Conservation (phyloP, 37 sponge, comb jelly and placozoan genomes). For the Chondrilla cf. caribensis region DNA sequence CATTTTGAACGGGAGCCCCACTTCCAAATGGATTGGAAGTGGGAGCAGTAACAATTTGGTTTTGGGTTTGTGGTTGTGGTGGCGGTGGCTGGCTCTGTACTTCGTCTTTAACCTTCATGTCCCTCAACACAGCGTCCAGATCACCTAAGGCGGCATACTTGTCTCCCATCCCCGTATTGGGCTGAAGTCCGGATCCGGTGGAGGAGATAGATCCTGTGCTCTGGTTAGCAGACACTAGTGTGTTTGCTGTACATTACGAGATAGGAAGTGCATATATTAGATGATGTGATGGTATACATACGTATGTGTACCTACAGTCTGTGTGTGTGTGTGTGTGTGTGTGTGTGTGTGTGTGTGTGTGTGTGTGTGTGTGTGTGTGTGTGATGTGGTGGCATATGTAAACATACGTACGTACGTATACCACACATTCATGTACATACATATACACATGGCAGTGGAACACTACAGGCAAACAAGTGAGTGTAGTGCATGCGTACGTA, state of each 20-base stretch:
- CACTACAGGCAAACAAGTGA: too few relatives aligned
- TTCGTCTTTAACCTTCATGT: slow-evolving; percentile 41
- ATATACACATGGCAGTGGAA: too few relatives aligned
- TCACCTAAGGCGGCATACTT: slow-evolving; percentile 65
- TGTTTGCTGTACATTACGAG: not conserved
- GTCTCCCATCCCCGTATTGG: slow-evolving; percentile 23
- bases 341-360: too few relatives aligned
- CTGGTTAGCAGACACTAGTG: not conserved
- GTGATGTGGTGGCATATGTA: too few relatives aligned
- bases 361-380: too few relatives aligned
- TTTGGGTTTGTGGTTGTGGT: not conserved
- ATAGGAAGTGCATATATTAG: not conserved
- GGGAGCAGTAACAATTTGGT: not conserved
- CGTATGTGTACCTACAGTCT: not conserved
- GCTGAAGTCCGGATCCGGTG: not conserved
- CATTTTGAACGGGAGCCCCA: not conserved
- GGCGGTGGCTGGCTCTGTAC: not conserved
- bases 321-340: too few relatives aligned
- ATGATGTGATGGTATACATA: not conserved
- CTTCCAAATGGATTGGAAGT: slow-evolving; percentile 19
- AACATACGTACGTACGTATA: too few relatives aligned
- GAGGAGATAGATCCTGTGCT: not conserved
- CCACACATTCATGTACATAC: too few relatives aligned
- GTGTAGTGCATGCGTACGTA: not conserved
- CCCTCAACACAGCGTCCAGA: slow-evolving; percentile 53